Conservation (phyloP, 2,797 vertebrate species). For the Scolopax bukidnonensis region DNA sequence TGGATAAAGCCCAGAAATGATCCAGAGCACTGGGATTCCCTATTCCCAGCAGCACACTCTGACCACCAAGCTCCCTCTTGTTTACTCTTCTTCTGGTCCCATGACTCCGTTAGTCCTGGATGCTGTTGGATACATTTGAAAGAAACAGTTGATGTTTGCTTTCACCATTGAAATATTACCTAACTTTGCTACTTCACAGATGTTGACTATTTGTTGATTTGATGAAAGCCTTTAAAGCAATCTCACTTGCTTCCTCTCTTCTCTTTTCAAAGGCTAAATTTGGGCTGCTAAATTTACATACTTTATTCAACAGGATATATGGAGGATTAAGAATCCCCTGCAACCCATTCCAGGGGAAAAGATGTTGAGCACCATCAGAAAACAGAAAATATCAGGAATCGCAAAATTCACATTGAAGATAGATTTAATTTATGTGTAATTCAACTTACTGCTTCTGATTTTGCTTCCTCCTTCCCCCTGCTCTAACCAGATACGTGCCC, state of each 20-base stretch:
- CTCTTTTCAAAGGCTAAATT: neutral
- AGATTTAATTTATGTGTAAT: neutral
- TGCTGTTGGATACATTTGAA: slow-evolving; percentile 2
- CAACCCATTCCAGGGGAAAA: neutral
- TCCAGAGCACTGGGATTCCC: neutral
- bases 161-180: neutral
- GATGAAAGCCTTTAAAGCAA: neutral
- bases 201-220: neutral
- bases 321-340: neutral
- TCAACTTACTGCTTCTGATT: neutral
- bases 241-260: neutral
- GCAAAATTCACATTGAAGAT: neutral
- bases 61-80: neutral
- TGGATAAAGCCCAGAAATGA: neutral
- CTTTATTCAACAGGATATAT: neutral
- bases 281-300: neutral
- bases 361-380: neutral
- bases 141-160: neutral
- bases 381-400: neutral
- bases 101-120: neutral
- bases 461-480: neutral
- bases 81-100: neutral
- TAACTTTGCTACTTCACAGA: neutral
- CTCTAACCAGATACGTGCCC: neutral
- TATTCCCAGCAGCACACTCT: neutral